Conservation (phyloP, 1,140 invertebrate genomes). For the Scaptomyza pallida region DNA sequence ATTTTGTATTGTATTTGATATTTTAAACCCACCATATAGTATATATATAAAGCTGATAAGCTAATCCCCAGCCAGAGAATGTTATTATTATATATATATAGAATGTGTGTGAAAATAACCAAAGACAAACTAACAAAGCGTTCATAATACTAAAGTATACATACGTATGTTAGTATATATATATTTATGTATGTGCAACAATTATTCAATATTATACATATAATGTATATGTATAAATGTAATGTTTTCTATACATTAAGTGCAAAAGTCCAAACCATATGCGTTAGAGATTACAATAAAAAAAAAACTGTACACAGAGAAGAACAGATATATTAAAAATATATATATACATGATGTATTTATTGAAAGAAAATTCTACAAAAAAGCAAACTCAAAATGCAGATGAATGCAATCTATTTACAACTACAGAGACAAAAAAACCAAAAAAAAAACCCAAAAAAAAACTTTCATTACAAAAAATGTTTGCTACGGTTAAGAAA, state of each 20-base stretch:
- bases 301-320: not conserved
- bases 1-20: conserved; percentile 47
- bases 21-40: conserved; percentile 67
- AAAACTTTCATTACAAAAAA: conserved; percentile 5
- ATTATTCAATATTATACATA: conserved; percentile 18
- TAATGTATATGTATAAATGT: conserved; percentile 14
- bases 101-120: conserved; percentile 13
- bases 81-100: conserved; percentile 4
- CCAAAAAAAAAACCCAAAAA: conserved; percentile 8
- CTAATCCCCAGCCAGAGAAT: conserved; percentile 25
- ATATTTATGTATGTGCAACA: conserved; percentile 14
- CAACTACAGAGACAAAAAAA: conserved; percentile 25
- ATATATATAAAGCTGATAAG: conserved; percentile 68
- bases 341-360: conserved; percentile 51
- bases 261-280: conserved; percentile 67
- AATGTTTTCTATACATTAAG: conserved; percentile 33
- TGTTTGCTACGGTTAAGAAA: conserved; percentile 5
- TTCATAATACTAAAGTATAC: conserved; percentile 11
- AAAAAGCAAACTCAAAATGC: conserved; percentile 27
- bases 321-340: conserved; percentile 20
- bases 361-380: conserved; percentile 62
- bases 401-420: conserved; percentile 73
- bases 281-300: conserved; percentile 24
- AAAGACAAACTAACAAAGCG: conserved; percentile 15
- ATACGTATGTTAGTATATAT: conserved; percentile 10